A percentile compares a stretch with the other conserved stretches of the same genome.
These are phyloP conservation scores for Sclerurus mexicanus DNA, from an alignment of 2,113 vertebrate genomes.

Conservation along the genomic window DNA sequence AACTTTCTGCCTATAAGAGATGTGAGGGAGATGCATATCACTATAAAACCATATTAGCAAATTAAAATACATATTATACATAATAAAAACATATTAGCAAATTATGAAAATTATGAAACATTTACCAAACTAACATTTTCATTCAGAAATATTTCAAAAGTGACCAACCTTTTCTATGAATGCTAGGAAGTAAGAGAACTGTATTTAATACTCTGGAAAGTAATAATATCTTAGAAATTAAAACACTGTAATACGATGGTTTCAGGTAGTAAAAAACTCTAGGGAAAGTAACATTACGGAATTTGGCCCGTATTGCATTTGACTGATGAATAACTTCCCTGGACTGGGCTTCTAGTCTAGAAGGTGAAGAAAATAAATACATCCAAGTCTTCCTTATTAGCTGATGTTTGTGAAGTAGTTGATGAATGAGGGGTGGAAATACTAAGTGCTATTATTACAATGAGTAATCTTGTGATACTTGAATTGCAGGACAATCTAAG, in stretches of 20 bases:
- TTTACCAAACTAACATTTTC: neutral
- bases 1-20: neutral
- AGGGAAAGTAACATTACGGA: neutral
- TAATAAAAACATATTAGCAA: neutral
- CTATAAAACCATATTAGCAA: neutral
- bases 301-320: neutral
- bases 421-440: neutral
- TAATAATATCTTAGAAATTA: neutral
- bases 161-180: neutral
- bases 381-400: neutral
- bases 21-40: neutral
- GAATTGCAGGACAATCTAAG: neutral
- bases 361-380: constrained; percentile 17
- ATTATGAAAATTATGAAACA: neutral
- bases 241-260: neutral
- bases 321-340: constrained; percentile 18
- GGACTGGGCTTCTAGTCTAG: neutral
- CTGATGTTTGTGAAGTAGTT: neutral
- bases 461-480: neutral
- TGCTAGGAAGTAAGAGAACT: neutral
- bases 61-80: too few species aligned
- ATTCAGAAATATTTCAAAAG: neutral
- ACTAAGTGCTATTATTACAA: neutral
- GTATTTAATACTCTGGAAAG: neutral
- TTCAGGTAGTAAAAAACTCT: neutral